phyloP scores from a whole-genome alignment of 1,140 invertebrate species.

The Solenopsis fugax region DNA sequence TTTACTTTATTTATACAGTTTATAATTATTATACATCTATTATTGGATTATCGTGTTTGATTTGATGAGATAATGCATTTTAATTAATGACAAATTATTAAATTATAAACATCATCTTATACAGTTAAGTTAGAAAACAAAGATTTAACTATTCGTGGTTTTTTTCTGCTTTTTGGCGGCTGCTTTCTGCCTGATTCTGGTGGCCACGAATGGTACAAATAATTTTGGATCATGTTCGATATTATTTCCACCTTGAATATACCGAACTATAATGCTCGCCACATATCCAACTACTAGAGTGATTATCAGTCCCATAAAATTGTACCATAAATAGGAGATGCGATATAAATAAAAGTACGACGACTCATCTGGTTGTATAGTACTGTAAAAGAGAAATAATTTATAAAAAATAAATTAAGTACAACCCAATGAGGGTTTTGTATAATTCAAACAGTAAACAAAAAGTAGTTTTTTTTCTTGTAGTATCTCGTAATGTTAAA shows the following conservation, averaged over 20 bases:
- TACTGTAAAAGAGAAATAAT: slow-evolving; percentile 57
- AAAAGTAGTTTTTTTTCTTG: not conserved
- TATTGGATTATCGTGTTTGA: not conserved
- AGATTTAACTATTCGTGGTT: slow-evolving; percentile 77
- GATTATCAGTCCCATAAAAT: slow-evolving; percentile 89
- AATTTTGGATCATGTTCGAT: slow-evolving; percentile 88
- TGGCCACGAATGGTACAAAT: slow-evolving; percentile 89
- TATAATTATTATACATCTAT: not conserved
- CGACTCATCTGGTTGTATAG: slow-evolving; percentile 56
- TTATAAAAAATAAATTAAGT: not conserved
- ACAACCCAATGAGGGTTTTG: not conserved
- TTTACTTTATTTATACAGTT: not conserved
- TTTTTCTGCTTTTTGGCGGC: slow-evolving; percentile 68
- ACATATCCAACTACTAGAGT: slow-evolving; percentile 90
- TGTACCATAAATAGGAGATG: slow-evolving; percentile 90
- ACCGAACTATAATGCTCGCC: slow-evolving; percentile 85
- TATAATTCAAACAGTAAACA: not conserved
- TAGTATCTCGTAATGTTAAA: not conserved
- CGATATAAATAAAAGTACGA: slow-evolving; percentile 86
- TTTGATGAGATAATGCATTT: not conserved
- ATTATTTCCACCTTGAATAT: slow-evolving; percentile 71
- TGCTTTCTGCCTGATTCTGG: slow-evolving; percentile 82
- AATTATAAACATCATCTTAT: slow-evolving; percentile 5
- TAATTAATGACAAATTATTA: not conserved
- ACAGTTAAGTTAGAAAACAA: slow-evolving; percentile 71